Evolutionary conservation across 2,113 vertebrate genomes (phyloP).

Genomic region (Caranx ignobilis): DNA sequence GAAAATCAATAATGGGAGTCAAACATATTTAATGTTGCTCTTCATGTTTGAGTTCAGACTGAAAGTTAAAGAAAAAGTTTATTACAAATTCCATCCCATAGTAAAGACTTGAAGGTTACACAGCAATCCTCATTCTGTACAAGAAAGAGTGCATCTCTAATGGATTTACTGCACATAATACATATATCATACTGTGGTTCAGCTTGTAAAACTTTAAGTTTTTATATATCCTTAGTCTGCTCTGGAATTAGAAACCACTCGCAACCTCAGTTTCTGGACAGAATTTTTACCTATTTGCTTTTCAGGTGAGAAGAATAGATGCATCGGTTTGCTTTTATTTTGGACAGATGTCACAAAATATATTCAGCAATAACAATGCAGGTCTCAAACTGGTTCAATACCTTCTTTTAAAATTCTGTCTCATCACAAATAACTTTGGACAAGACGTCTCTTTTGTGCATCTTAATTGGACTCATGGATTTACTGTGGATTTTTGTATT

Average conservation of each 20-base stretch:
- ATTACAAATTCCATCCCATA: neutral
- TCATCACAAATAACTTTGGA: slow-evolving; percentile 37
- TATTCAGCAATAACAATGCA: neutral
- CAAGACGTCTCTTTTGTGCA: slow-evolving; percentile 32
- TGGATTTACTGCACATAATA: neutral
- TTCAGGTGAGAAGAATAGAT: neutral
- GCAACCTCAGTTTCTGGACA: neutral
- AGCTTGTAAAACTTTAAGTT: neutral
- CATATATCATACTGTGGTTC: no score
- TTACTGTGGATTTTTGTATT: slow-evolving; percentile 46
- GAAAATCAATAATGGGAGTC: no score
- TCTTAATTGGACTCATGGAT: slow-evolving; percentile 52
- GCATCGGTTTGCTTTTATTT: neutral
- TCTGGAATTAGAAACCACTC: neutral
- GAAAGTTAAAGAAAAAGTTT: no score
- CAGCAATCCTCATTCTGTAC: neutral
- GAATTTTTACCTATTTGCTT: neutral
- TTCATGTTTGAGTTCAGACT: no score
- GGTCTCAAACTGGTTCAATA: neutral
- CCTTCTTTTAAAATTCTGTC: slow-evolving; percentile 26
- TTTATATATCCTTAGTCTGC: neutral
- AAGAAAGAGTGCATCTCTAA: neutral
- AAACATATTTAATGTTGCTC: no score
- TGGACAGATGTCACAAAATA: neutral
- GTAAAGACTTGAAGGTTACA: neutral